A percentile compares a stretch with the other conserved stretches of the same genome.
Evolutionary conservation across 1,140 invertebrate genomes (phyloP).

Genomic region (Cataglyphis hispanica): DNA sequence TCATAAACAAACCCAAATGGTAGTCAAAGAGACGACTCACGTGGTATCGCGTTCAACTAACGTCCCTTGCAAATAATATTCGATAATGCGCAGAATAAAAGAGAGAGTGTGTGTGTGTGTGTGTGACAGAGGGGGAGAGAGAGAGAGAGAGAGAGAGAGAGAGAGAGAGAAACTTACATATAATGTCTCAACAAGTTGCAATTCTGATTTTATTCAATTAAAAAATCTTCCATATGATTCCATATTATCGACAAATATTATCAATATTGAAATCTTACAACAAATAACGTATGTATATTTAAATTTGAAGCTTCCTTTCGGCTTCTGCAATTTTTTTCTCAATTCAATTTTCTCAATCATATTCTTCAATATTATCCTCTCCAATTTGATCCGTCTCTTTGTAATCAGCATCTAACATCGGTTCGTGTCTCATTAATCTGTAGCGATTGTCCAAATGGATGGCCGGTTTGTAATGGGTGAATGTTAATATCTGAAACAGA

Average conservation of each 20-base stretch:
- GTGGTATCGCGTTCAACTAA: constrained; percentile 31
- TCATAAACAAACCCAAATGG: constrained; percentile 47
- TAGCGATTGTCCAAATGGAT: constrained; percentile 85
- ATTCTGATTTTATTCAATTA: constrained; percentile 20
- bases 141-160: too few species aligned
- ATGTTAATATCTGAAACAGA: constrained; percentile 72
- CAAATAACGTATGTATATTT: background rate
- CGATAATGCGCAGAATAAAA: background rate
- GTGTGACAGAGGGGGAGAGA: too few species aligned
- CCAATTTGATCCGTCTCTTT: constrained; percentile 77
- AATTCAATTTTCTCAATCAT: too few species aligned
- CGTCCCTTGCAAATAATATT: constrained; percentile 40
- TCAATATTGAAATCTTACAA: background rate
- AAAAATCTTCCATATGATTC: background rate
- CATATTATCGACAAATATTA: background rate
- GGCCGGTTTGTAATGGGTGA: constrained; percentile 68
- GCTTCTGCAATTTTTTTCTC: background rate
- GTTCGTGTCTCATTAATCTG: constrained; percentile 81
- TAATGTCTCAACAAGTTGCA: background rate
- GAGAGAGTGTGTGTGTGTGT: too few species aligned
- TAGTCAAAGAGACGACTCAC: constrained; percentile 58
- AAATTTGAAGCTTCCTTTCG: background rate
- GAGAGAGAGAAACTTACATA: background rate
- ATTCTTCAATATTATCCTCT: constrained; percentile 33
- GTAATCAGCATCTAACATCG: constrained; percentile 81